Conservation (phyloP, 2,797 vertebrate species). For the Mallotus villosus region DNA sequence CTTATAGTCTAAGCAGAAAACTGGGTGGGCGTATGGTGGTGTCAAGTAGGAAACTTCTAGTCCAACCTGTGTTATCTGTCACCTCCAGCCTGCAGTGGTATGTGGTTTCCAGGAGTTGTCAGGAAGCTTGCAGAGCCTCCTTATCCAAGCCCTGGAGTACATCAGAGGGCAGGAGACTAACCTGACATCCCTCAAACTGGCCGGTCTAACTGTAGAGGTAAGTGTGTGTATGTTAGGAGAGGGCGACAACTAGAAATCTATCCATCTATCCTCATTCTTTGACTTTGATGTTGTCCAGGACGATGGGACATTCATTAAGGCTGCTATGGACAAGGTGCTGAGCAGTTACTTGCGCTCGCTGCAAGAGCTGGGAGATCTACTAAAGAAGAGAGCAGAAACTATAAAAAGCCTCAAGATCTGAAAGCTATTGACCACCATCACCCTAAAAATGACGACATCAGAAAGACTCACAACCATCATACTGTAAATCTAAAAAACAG, state of each 20-base stretch:
- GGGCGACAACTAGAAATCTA: neutral
- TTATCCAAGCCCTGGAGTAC: slow-evolving; percentile 82
- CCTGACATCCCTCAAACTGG: slow-evolving; percentile 86
- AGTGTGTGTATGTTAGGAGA: neutral
- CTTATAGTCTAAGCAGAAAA: too few relatives aligned
- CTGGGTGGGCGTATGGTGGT: too few relatives aligned
- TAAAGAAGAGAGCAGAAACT: slow-evolving; percentile 91
- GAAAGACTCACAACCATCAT: neutral
- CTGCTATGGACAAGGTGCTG: slow-evolving; percentile 91
- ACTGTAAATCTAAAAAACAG: neutral
- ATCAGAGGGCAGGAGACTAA: slow-evolving; percentile 86
- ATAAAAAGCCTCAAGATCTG: slow-evolving; percentile 94
- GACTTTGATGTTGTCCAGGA: slow-evolving; percentile 72
- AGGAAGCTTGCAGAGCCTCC: slow-evolving; percentile 82
- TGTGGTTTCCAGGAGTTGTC: slow-evolving; percentile 89
- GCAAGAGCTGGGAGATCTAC: slow-evolving; percentile 91
- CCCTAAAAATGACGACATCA: slow-evolving; percentile 7
- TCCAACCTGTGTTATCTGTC: slow-evolving; percentile 3
- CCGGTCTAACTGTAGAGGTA: slow-evolving; percentile 83
- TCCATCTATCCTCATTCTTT: neutral
- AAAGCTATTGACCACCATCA: slow-evolving; percentile 40
- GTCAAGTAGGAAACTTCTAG: too few relatives aligned
- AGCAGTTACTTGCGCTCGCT: slow-evolving; percentile 94
- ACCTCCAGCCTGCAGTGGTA: slow-evolving; percentile 83
- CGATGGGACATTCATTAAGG: slow-evolving; percentile 85